A percentile compares a stretch with the other conserved stretches of the same genome.
Evolutionary conservation across 2,888 invertebrate species (phyloP).

Genomic region (Cheilosia impressa): DNA sequence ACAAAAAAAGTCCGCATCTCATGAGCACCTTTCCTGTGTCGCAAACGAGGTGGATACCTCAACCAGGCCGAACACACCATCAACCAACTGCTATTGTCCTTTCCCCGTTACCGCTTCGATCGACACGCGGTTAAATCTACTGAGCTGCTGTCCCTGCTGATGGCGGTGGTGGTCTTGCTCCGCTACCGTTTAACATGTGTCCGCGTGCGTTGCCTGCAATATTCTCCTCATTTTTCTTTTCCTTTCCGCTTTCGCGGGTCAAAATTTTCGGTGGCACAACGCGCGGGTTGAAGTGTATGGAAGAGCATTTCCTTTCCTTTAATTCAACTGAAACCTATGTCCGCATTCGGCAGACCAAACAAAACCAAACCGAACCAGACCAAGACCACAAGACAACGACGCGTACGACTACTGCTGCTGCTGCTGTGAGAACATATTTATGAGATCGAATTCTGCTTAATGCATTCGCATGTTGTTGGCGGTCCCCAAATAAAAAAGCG

Average conservation of each 20-base stretch:
- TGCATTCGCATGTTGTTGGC: conserved; percentile 82
- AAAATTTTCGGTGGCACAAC: conserved; percentile 5
- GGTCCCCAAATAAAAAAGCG: conserved; percentile 59
- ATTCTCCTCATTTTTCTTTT: conserved; percentile 57
- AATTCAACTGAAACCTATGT: conserved; percentile 59
- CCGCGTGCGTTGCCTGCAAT: conserved; percentile 72
- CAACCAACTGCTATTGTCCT: conserved; percentile 63
- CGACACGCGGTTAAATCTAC: conserved; percentile 13
- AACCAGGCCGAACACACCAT: conserved; percentile 16
- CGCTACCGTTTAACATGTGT: conserved; percentile 77
- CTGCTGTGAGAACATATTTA: conserved; percentile 82
- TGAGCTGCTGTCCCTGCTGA: conserved; percentile 15
- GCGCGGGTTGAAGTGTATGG: not conserved
- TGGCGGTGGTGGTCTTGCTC: conserved; percentile 68
- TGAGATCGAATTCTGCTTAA: conserved; percentile 83
- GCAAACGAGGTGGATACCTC: conserved; percentile 70
- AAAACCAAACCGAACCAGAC: conserved; percentile 26
- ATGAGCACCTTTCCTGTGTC: conserved; percentile 66
- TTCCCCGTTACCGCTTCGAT: conserved; percentile 24
- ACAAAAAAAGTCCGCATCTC: conserved; percentile 58
- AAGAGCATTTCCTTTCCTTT: conserved; percentile 56
- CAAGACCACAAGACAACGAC: conserved; percentile 67
- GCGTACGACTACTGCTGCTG: conserved; percentile 52
- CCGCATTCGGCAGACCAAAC: conserved; percentile 63
- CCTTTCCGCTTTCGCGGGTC: conserved; percentile 49